Evolutionary conservation across 2,797 vertebrate genomes (phyloP).

Genomic region (Chelmon rostratus): DNA sequence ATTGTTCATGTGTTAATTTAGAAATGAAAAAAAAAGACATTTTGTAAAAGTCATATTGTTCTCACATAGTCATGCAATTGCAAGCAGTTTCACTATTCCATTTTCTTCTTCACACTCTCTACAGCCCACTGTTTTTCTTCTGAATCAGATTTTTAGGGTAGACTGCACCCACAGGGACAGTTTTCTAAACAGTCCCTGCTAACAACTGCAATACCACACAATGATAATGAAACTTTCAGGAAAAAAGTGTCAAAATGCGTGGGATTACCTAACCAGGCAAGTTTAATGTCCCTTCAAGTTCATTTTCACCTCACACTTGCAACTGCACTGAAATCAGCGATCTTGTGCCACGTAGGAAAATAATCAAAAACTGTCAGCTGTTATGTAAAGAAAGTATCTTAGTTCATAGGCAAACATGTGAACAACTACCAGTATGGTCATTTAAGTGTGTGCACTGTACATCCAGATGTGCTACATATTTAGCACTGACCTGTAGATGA

Average conservation of each 20-base stretch:
- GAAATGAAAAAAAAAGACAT: neutral
- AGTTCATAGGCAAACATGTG: neutral
- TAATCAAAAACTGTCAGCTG: neutral
- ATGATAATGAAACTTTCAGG: conserved; percentile 34
- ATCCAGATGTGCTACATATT: conserved; percentile 14
- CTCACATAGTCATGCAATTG: neutral
- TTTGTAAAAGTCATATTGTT: neutral
- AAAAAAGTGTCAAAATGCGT: conserved; percentile 45
- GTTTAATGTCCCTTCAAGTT: conserved; percentile 33
- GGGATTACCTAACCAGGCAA: conserved; percentile 57
- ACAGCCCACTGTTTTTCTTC: neutral
- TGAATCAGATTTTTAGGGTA: neutral
- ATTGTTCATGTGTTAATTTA: neutral
- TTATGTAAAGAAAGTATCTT: neutral
- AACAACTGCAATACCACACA: conserved; percentile 50
- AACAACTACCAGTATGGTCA: neutral
- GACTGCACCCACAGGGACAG: conserved; percentile 22
- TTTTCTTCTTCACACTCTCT: neutral
- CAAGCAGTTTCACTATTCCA: neutral
- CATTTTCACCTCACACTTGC: conserved; percentile 35
- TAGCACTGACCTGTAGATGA: conserved; percentile 95
- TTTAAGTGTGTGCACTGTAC: conserved; percentile 13
- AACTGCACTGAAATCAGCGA: conserved; percentile 4
- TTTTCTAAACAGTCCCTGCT: conserved; percentile 33
- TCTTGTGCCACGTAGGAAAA: neutral